Evolutionary conservation across 2,888 invertebrate genomes (phyloP), one percentile per base, ranked within the genome.

Genomic region (Leucoma salicis): DNA sequence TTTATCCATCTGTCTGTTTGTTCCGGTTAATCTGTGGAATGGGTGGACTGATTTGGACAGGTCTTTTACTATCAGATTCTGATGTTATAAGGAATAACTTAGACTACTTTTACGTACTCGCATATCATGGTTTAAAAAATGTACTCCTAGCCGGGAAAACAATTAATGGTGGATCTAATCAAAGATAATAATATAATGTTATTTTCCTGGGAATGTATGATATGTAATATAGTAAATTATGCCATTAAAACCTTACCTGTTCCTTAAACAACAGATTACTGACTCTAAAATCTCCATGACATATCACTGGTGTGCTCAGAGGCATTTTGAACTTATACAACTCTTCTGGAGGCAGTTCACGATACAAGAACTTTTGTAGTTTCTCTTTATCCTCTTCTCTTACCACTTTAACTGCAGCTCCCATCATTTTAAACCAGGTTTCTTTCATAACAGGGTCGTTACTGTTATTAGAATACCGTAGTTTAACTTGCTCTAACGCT

Each of bases 281-380:
- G 3, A 70, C 49, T 35, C 70, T 66, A 43, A 63, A 77, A 40
- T 75, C 76, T 0, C 74, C 75, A 18, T 77, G 76, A 14, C 60
- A 56, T 3, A 77, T 28, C 2, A 74, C 62, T 0, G 65, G 46
- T 3, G 45, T 51, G 7, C 57, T 51, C 1, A 68, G 29, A 1
- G 76, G 70, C 13, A n/a, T 34, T 31, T 46, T 62, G 25, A 51
- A 69, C 46, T 62, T 57, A 7, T 10, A 6, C n/a, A 55, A 63
- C 24, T 49, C 39, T 0, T 60, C 41, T 0, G 14, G 15, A 12
- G 25, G 12, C 1, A 42, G 16, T 0, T 28, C 32, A 3, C 11
- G 16, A 4, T 35, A 36, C 5, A 78, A 39, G 12, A 63, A 62
- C 13, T 63, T 52, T 1, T 32, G 7, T 8, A 74, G 5, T 14